Base-by-base conservation (phyloP, 37 sponge, comb jelly and placozoan species). In the Ianthella basta region DNA sequence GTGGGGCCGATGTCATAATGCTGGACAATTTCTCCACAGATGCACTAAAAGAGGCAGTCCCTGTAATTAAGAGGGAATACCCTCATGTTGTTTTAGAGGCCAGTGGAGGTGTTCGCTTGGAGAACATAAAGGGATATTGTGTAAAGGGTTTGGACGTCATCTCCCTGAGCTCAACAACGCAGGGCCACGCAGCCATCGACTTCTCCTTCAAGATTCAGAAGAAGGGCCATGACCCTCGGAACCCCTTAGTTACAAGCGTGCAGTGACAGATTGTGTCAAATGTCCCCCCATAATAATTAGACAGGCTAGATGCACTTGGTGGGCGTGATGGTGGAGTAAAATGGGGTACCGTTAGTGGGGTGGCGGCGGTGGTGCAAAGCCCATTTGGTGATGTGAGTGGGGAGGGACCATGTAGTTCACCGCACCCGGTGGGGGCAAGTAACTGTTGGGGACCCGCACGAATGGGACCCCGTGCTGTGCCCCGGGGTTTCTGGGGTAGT, bases 1-100 rank as follows among this genome's bases (percentile, higher is more conserved):
- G 85, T 37, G 94, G 98, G 64, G 98, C 98, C 65, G 98, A 97
- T 55, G 80, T 97, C 21, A 88, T 93, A 3, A 97, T 97, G 98
- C 73, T 97, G 63, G 98, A 97, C 60, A 97, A 97, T 40, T 97
- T 95, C 82, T 88, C 90, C 20, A 92, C 94, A 27, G 83, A 55
- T 0, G 91, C 93, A 2, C 75, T 95, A 2, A 82, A 65, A 16
- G 41, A 59, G 65, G 90, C 98, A 27, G 93, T 94, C 30, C 38
- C 73, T 53, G 24, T 60, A 0, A 69, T 97, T 69, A 97, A 97
- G 79, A 33, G 30, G 4, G 65, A 69, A 23, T 95, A 85, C 36
- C 98, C 98, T 66, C 79, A 85, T 59, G 29, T 97, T 40, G 87
- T 78, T 30, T 34, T 97, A 4, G 98, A 97, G 70, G 96, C 94